Evolutionary conservation across 2,113 vertebrate species (phyloP).

Genomic region (Ascaphus truei): DNA sequence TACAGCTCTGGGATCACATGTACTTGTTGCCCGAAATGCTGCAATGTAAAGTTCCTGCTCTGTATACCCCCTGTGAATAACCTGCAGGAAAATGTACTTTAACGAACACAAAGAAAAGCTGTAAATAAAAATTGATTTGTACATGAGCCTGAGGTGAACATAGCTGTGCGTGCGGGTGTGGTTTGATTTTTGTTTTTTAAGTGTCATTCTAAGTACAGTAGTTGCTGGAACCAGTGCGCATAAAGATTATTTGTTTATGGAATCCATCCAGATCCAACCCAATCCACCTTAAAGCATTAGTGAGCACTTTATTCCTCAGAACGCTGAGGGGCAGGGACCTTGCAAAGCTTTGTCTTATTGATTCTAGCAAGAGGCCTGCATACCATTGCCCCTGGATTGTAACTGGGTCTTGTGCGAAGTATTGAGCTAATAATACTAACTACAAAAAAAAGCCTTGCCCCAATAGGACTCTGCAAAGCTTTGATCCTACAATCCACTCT

Average conservation of each 20-base stretch:
- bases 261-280: not conserved
- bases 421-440: no score
- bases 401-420: not conserved
- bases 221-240: no score
- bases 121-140: conserved; percentile 95
- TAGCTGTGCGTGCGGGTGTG: not conserved
- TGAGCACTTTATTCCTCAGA: not conserved
- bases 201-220: no score
- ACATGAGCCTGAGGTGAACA: conserved; percentile 51
- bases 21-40: conserved; percentile 63
- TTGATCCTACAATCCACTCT: no score
- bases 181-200: not conserved
- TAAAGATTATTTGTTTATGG: not conserved
- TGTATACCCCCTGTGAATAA: conserved; percentile 88
- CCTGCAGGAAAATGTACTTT: conserved; percentile 89
- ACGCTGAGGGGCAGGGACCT: not conserved
- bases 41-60: conserved; percentile 75
- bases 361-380: not conserved
- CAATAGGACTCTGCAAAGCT: no score
- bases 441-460: no score
- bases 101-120: conserved; percentile 67
- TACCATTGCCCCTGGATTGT: not conserved
- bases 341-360: no score
- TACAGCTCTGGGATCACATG: conserved; percentile 56
- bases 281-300: not conserved